These are phyloP conservation scores for Galerucella nymphaeae DNA, from an alignment of 2,888 invertebrate species.

Conservation along the genomic window DNA sequence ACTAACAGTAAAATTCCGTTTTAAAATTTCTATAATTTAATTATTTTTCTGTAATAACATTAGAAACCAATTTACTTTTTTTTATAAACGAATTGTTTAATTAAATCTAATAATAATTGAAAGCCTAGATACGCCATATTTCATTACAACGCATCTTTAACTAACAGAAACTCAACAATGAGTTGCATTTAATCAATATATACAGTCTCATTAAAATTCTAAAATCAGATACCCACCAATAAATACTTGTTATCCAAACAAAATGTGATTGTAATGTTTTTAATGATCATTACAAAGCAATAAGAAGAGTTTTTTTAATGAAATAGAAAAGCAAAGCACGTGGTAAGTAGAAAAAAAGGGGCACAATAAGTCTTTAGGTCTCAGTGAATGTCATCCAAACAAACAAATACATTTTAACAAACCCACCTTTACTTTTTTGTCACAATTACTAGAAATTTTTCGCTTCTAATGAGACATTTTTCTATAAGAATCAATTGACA, in stretches of 20 bases:
- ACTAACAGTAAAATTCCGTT: no score
- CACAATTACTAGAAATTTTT: no score
- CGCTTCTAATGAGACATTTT: no score
- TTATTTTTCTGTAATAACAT: background rate
- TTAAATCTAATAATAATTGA: slow-evolving; percentile 14
- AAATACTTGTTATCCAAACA: slow-evolving; percentile 41
- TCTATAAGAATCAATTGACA: no score
- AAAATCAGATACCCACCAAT: slow-evolving; percentile 39
- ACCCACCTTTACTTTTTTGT: background rate
- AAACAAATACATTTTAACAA: no score
- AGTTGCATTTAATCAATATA: slow-evolving; percentile 43
- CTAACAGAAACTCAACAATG: slow-evolving; percentile 33
- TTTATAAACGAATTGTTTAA: background rate
- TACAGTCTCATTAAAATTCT: slow-evolving; percentile 44
- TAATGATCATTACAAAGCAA: slow-evolving; percentile 29
- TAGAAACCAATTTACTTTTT: background rate
- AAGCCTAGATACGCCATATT: slow-evolving; percentile 8
- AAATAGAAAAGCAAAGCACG: background rate
- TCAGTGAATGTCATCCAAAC: no score
- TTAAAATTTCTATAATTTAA: no score
- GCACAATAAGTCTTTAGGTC: no score
- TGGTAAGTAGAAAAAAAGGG: background rate
- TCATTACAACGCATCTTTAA: slow-evolving; percentile 41
- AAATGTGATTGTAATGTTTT: slow-evolving; percentile 28
- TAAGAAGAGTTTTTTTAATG: slow-evolving; percentile 20